Conservation (phyloP, 2,113 vertebrate species). For the Entomyzon cyanotis region DNA sequence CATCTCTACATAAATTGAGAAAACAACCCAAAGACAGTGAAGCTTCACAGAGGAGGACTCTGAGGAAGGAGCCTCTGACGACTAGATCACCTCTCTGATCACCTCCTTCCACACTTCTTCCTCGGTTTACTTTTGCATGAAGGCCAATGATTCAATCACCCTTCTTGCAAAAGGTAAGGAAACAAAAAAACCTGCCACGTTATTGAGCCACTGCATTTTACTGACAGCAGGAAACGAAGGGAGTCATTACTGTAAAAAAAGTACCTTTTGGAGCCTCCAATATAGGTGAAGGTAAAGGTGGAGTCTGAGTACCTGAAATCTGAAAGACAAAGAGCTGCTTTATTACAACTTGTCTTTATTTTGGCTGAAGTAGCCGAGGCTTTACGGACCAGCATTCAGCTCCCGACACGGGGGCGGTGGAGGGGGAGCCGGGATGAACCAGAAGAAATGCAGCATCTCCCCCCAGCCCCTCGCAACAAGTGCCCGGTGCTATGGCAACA, state of each 20-base stretch:
- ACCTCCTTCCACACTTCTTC: not conserved
- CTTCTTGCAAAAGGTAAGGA: not conserved
- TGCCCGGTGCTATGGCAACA: constrained; percentile 84
- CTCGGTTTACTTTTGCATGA: not conserved
- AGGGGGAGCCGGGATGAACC: not conserved
- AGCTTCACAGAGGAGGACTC: not conserved
- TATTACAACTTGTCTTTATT: not conserved
- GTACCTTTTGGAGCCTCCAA: constrained; percentile 88
- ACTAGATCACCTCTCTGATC: not conserved
- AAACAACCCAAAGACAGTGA: not conserved
- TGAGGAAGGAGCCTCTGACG: not conserved
- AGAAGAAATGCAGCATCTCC: not conserved
- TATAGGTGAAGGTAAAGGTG: constrained; percentile 89
- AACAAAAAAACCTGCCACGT: not conserved
- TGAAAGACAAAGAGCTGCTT: constrained; percentile 68
- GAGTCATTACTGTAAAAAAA: constrained; percentile 1
- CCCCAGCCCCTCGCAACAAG: constrained; percentile 80
- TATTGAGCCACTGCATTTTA: not conserved
- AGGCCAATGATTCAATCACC: not conserved
- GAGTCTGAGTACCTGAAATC: constrained; percentile 91
- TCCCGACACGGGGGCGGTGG: not conserved
- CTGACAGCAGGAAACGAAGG: constrained; percentile 54
- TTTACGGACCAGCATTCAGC: not conserved
- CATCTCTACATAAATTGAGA: not conserved
- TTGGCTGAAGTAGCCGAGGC: not conserved